Percentiles rank a stretch among this genome's conserved stretches.
Conservation (phyloP, 2,113 vertebrate species). For the Thamnaconus septentrionalis region DNA sequence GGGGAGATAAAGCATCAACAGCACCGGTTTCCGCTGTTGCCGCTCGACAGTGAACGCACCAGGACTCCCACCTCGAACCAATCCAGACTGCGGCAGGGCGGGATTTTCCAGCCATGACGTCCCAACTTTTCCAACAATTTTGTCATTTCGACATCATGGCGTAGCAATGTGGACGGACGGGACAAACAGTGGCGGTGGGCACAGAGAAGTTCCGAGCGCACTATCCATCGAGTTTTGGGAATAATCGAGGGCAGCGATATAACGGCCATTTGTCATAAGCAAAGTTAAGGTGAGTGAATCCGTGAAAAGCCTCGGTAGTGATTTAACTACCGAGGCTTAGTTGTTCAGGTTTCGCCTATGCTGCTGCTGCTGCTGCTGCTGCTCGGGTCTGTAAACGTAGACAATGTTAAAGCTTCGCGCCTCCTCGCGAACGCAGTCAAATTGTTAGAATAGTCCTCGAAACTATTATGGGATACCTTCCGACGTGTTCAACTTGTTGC, state of each 20-base stretch:
- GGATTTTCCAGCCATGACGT: constrained; percentile 68
- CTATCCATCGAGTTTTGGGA: neutral
- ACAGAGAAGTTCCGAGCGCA: constrained; percentile 39
- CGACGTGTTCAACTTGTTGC: neutral
- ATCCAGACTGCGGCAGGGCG: constrained; percentile 56
- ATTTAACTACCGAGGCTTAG: neutral
- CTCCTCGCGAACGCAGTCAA: too few relatives aligned
- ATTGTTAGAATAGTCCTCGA: neutral
- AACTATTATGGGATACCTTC: neutral
- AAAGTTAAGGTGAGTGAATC: constrained; percentile 46
- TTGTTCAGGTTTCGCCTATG: too few relatives aligned
- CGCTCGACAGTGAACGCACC: constrained; percentile 13
- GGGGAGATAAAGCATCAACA: too few relatives aligned
- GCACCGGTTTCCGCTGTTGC: too few relatives aligned
- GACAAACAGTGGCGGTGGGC: constrained; percentile 26
- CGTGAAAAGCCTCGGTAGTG: neutral
- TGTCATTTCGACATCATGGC: constrained; percentile 77
- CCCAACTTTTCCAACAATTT: constrained; percentile 50
- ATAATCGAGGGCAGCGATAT: neutral
- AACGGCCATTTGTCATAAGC: neutral
- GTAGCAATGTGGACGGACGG: constrained; percentile 61
- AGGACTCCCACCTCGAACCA: constrained; percentile 20
- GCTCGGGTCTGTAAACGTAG: too few relatives aligned
- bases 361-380: too few relatives aligned
- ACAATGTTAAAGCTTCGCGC: too few relatives aligned